Evolutionary conservation across 2,888 invertebrate species (phyloP).

Genomic region (Caenorhabditis japonica): DNA sequence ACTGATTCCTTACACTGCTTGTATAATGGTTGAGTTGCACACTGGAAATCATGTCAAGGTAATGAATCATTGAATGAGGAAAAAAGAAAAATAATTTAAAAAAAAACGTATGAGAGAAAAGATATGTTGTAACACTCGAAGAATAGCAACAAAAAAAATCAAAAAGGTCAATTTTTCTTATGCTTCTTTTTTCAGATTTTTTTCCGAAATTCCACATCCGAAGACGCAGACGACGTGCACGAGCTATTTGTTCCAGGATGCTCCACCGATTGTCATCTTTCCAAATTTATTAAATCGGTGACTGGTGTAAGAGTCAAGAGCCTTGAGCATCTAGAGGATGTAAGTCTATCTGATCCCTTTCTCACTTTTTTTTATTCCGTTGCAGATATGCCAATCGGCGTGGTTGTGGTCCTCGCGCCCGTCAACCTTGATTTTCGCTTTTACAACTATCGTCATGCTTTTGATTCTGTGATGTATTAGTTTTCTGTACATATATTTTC

Average conservation of each 20-base stretch:
- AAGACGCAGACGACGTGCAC: conserved; percentile 46
- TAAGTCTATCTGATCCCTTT: conserved; percentile 11
- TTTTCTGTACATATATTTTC: conserved; percentile 25
- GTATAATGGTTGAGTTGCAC: conserved; percentile 53
- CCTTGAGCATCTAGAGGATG: conserved; percentile 40
- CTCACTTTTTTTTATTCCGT: neutral
- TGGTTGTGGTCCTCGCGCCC: conserved; percentile 23
- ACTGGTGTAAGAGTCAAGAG: conserved; percentile 41
- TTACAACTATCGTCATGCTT: conserved; percentile 22
- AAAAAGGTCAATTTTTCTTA: no score
- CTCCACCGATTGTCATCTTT: conserved; percentile 42
- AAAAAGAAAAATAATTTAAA: no score
- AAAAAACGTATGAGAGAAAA: no score
- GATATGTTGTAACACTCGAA: no score
- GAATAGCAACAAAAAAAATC: no score
- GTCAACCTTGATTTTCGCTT: conserved; percentile 31
- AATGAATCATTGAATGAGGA: neutral
- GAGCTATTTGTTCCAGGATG: conserved; percentile 45
- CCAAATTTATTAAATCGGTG: conserved; percentile 35
- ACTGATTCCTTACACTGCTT: conserved; percentile 55
- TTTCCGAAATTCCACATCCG: conserved; percentile 50
- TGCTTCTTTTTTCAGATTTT: conserved; percentile 27
- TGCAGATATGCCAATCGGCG: conserved; percentile 46
- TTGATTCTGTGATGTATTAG: conserved; percentile 43
- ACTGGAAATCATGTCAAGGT: conserved; percentile 47